phyloP scores from a whole-genome alignment of 1,140 invertebrate genomes.

The Nasonia vitripennis region DNA sequence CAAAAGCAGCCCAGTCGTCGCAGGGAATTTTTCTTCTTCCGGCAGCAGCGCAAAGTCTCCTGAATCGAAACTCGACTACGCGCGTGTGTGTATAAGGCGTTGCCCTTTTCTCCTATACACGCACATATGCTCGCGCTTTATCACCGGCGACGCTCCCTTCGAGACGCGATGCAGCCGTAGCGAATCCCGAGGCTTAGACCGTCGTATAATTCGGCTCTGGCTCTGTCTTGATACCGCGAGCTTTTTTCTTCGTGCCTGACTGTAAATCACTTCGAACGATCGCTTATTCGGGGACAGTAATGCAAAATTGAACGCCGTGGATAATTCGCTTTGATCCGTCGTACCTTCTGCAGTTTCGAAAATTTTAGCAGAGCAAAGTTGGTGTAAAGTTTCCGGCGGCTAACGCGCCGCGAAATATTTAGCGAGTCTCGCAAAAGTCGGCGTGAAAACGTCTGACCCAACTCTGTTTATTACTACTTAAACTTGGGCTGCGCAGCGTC shows the following conservation, averaged over 20 bases:
- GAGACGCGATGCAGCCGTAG: not conserved
- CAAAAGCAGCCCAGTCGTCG: not conserved
- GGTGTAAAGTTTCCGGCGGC: not conserved
- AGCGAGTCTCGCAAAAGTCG: not conserved
- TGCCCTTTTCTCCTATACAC: not conserved
- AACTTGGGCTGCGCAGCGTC: not conserved
- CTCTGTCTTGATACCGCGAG: not conserved
- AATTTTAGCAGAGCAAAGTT: not conserved
- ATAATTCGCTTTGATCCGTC: not conserved
- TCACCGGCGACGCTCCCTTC: not conserved
- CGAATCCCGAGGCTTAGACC: not conserved
- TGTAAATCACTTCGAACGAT: not conserved
- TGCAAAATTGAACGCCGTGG: not conserved
- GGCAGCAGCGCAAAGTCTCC: not conserved
- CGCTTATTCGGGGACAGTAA: not conserved
- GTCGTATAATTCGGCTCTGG: not conserved
- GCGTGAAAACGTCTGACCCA: not conserved
- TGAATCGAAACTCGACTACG: not conserved
- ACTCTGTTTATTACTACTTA: constrained; percentile 1
- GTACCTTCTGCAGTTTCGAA: not conserved
- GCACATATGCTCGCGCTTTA: not conserved
- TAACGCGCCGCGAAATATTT: not conserved
- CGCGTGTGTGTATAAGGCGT: no score
- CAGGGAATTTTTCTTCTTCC: not conserved
- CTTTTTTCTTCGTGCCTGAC: not conserved